These are phyloP conservation scores for Polyommatus iphigenia DNA, from an alignment of 2,888 invertebrate genomes.

Conservation along the genomic window DNA sequence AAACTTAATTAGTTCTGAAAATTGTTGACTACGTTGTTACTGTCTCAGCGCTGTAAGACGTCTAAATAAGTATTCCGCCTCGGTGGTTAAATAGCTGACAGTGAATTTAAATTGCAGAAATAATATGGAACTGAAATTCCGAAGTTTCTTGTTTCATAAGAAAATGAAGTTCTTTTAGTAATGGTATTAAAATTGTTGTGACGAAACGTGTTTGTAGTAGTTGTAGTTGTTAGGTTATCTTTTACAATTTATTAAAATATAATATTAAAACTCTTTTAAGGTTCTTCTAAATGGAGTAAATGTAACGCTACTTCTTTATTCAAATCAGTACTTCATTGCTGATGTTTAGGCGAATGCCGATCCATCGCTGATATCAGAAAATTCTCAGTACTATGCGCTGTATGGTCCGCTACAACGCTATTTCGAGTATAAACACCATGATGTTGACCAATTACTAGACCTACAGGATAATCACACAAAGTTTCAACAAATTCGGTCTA, in stretches of 20 bases:
- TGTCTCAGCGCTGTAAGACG: background rate
- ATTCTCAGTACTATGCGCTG: too few relatives aligned
- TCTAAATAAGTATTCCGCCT: constrained; percentile 10
- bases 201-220: background rate
- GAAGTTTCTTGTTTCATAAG: background rate
- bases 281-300: background rate
- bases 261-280: too few relatives aligned
- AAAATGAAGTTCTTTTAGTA: background rate
- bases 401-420: too few relatives aligned
- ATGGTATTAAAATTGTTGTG: background rate
- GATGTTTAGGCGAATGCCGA: too few relatives aligned
- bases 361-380: too few relatives aligned
- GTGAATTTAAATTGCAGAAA: constrained; percentile 14
- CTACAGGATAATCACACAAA: too few relatives aligned
- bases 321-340: too few relatives aligned
- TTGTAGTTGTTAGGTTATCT: too few relatives aligned
- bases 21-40: background rate
- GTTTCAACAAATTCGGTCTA: too few relatives aligned
- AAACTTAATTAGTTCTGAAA: background rate
- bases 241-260: too few relatives aligned
- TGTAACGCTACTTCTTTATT: background rate
- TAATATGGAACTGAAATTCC: background rate
- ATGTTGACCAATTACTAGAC: too few relatives aligned
- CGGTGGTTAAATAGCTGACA: background rate
- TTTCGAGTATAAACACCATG: too few relatives aligned